phyloP scores from a whole-genome alignment of 2,888 invertebrate species.

The Noctua janthe region DNA sequence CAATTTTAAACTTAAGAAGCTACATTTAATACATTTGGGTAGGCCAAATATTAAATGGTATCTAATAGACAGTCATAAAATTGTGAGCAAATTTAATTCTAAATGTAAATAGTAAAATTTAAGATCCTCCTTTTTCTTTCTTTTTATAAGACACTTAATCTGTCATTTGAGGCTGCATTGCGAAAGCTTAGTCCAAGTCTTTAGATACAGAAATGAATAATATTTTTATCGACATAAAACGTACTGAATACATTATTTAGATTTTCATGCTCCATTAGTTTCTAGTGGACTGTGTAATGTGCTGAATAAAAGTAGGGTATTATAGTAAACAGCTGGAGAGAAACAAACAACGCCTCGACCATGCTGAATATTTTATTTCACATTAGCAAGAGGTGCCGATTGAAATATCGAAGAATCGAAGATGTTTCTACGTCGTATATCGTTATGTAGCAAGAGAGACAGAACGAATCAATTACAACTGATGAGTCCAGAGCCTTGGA shows the following conservation, averaged over 20 bases:
- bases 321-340: slow-evolving; percentile 5
- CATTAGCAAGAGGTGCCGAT: slow-evolving; percentile 27
- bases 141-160: background rate
- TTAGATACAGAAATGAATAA: slow-evolving; percentile 27
- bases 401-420: slow-evolving; percentile 19
- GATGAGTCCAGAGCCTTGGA: slow-evolving; percentile 59
- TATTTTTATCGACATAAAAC: slow-evolving; percentile 14
- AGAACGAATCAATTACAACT: slow-evolving; percentile 39
- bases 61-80: background rate
- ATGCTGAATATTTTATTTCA: slow-evolving; percentile 10
- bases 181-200: background rate
- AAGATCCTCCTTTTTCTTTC: background rate
- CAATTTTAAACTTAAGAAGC: background rate
- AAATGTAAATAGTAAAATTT: background rate
- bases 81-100: background rate
- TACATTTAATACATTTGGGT: background rate
- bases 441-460: slow-evolving; percentile 1
- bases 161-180: background rate
- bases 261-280: slow-evolving; percentile 29
- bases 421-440: slow-evolving; percentile 1
- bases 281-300: slow-evolving; percentile 33
- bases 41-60: background rate
- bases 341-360: slow-evolving; percentile 11
- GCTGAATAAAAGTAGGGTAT: slow-evolving; percentile 22
- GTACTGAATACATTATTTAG: slow-evolving; percentile 38